These are phyloP conservation scores for Dryocosmus kuriphilus DNA, from an alignment of 2,888 invertebrate genomes.

Conservation along the genomic window DNA sequence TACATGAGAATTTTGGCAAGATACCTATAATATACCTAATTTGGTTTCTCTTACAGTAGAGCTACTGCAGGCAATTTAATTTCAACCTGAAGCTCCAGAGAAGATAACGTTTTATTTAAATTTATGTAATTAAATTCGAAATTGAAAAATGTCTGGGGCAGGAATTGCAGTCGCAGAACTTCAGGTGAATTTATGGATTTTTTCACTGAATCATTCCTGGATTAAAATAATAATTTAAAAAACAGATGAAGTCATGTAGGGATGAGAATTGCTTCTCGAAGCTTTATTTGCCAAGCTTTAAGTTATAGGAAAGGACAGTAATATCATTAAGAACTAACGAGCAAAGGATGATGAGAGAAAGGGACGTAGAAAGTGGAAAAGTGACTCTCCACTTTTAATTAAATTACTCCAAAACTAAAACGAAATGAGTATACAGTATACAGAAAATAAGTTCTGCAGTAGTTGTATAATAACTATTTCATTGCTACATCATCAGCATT, in stretches of 20 bases:
- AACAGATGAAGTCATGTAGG: not conserved
- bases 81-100: not conserved
- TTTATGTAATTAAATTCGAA: not conserved
- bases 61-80: not conserved
- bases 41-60: not conserved
- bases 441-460: not conserved
- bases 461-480: not conserved
- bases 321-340: not conserved
- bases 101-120: not conserved
- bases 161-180: no score
- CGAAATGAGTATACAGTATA: no score
- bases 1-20: not conserved
- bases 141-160: not conserved
- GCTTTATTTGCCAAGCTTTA: not conserved
- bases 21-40: no score
- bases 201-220: no score
- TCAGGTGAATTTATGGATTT: no score
- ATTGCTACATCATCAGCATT: not conserved
- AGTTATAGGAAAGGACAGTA: conserved; percentile 1
- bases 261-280: not conserved
- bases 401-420: not conserved
- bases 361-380: not conserved
- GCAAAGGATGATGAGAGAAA: not conserved
- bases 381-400: conserved; percentile 2
- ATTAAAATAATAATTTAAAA: not conserved